These are phyloP conservation scores for Octomys mimax DNA, from an alignment of 2,797 vertebrate genomes.

Conservation along the genomic window DNA sequence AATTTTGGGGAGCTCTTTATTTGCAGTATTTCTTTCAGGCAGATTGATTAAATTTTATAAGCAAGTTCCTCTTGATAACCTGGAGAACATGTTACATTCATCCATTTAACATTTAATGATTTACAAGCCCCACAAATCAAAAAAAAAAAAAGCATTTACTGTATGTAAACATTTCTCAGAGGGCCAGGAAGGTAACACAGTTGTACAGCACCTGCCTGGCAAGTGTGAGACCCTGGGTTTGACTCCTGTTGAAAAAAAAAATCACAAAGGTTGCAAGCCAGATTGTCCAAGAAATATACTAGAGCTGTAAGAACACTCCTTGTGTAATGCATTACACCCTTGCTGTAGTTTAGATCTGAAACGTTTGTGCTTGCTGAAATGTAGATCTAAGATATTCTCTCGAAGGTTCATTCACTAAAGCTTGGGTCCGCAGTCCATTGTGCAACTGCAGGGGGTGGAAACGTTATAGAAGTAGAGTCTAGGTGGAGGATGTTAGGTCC, in stretches of 20 bases:
- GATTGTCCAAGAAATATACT: not conserved
- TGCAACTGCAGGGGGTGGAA: no score
- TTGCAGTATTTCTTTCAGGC: not conserved
- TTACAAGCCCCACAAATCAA: not conserved
- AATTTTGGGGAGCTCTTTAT: not conserved
- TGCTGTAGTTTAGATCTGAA: not conserved
- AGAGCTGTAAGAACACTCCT: not conserved
- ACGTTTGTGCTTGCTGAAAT: not conserved
- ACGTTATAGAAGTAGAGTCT: no score
- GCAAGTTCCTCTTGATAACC: not conserved
- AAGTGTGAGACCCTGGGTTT: no score
- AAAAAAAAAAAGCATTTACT: no score
- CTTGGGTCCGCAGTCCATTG: not conserved
- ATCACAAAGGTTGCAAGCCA: not conserved
- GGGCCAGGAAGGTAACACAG: no score
- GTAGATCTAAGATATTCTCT: not conserved
- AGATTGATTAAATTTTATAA: constrained; percentile 1
- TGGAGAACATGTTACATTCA: not conserved
- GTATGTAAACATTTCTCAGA: not conserved
- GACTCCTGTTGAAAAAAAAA: no score
- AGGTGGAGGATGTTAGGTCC: not conserved
- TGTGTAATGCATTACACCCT: not conserved
- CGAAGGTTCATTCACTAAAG: not conserved
- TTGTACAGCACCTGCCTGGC: no score
- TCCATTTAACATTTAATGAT: constrained; percentile 21